Conservation (phyloP, 2,888 invertebrate genomes). For the Germaria angustata region DNA sequence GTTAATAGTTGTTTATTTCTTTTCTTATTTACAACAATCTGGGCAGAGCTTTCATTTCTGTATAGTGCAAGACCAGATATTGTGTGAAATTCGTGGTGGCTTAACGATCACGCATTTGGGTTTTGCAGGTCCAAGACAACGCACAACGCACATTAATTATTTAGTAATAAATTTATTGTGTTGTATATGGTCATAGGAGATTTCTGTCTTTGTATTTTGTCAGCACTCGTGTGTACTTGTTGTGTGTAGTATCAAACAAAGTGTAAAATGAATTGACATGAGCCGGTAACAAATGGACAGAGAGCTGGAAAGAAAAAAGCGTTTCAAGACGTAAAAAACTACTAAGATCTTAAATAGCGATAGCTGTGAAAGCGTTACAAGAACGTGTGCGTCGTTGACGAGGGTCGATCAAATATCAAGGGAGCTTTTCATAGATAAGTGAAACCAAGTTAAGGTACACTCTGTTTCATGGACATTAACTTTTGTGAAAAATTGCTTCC, state of each 20-base stretch:
- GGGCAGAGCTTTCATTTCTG: conserved; percentile 15
- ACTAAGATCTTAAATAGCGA: background rate
- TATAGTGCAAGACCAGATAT: background rate
- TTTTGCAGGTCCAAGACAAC: conserved; percentile 49
- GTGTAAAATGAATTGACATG: conserved; percentile 44
- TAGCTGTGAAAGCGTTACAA: conserved; percentile 33
- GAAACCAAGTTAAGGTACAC: no score
- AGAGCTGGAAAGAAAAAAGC: background rate
- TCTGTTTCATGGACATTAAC: no score
- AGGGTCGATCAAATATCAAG: background rate
- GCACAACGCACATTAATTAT: conserved; percentile 70
- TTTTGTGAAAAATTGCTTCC: no score
- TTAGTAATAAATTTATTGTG: conserved; percentile 66
- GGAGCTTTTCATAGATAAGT: no score
- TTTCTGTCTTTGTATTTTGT: conserved; percentile 11
- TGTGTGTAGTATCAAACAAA: conserved; percentile 3
- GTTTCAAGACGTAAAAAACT: background rate
- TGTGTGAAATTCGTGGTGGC: background rate
- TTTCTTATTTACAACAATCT: background rate
- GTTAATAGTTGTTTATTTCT: conserved; percentile 10
- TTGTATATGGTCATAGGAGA: conserved; percentile 46
- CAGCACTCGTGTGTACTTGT: conserved; percentile 30
- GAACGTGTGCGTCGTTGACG: conserved; percentile 21
- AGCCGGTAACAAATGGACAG: conserved; percentile 22
- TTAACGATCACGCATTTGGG: conserved; percentile 58